These are phyloP conservation scores for Betta splendens DNA, from an alignment of 2,797 vertebrate genomes.

Conservation along the genomic window DNA sequence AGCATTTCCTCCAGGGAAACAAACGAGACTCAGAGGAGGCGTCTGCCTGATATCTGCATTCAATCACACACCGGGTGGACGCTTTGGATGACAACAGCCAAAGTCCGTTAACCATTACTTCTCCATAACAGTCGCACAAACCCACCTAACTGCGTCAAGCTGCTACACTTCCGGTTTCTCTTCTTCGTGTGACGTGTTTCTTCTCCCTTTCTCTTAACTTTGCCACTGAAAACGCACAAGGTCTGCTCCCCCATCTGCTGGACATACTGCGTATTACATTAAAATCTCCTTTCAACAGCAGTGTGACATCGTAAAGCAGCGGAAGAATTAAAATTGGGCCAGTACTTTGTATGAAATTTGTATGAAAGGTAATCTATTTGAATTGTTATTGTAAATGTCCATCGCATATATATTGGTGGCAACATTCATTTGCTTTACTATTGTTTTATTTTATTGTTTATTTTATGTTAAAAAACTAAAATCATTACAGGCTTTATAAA, in stretches of 20 bases:
- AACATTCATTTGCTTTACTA: no score
- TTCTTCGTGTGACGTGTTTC: not conserved
- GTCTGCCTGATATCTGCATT: not conserved
- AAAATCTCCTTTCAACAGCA: no score
- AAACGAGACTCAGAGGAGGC: not conserved
- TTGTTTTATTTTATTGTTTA: no score
- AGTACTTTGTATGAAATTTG: no score
- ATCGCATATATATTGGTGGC: no score
- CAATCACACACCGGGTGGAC: conserved; percentile 18
- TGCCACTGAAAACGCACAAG: not conserved
- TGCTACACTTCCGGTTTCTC: not conserved
- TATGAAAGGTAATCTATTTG: no score
- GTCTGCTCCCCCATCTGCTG: conserved; percentile 24
- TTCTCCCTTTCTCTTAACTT: not conserved
- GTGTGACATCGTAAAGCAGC: no score
- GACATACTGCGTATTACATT: not conserved
- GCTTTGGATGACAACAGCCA: conserved; percentile 46
- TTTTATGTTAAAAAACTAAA: no score
- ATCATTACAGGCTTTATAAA: no score
- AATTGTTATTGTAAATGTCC: no score
- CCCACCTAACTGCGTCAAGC: conserved; percentile 65
- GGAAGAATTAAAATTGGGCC: no score
- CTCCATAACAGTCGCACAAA: not conserved
- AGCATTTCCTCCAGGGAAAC: conserved; percentile 16
- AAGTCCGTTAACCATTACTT: conserved; percentile 73